These are phyloP conservation scores for Drosophila auraria DNA, from an alignment of 1,140 invertebrate species.

Conservation along the genomic window DNA sequence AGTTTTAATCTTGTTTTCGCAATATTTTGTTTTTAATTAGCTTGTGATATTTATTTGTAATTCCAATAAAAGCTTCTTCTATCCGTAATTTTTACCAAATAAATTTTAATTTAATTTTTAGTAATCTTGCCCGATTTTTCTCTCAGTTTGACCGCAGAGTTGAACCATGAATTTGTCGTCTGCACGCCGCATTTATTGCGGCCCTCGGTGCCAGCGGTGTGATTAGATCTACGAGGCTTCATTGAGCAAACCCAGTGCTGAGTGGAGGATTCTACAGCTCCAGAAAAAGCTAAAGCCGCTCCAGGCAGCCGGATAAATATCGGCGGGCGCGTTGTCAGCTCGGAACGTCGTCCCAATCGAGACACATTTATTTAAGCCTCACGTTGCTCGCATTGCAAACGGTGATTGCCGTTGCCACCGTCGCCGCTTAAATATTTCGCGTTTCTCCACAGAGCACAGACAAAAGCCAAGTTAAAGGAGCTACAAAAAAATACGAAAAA, in stretches of 20 bases:
- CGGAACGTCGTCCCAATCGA: constrained; percentile 52
- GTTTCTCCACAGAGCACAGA: constrained; percentile 26
- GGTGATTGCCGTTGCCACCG: constrained; percentile 50
- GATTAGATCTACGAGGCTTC: constrained; percentile 75
- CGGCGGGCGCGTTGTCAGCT: constrained; percentile 31
- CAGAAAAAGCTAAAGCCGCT: constrained; percentile 5
- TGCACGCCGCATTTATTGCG: constrained; percentile 51
- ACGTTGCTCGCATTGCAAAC: constrained; percentile 74
- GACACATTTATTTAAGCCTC: constrained; percentile 80
- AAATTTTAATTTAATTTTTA: background rate
- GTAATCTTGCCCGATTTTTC: background rate
- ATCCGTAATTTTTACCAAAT: too few species aligned
- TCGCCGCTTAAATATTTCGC: constrained; percentile 58
- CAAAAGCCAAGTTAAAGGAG: constrained; percentile 52
- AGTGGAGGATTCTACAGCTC: constrained; percentile 9
- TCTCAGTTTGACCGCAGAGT: constrained; percentile 15
- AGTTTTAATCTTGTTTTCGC: too few species aligned
- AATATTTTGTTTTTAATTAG: too few species aligned
- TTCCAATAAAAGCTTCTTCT: background rate
- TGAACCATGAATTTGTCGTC: constrained; percentile 69
- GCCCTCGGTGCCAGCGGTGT: constrained; percentile 57
- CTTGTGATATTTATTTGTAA: too few species aligned
- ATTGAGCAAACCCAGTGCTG: constrained; percentile 43
- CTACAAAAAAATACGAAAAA: constrained; percentile 8
- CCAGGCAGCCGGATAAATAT: constrained; percentile 35